These are phyloP conservation scores for Styela plicata DNA, from an alignment of 23 tunicate genomes.

Conservation along the genomic window DNA sequence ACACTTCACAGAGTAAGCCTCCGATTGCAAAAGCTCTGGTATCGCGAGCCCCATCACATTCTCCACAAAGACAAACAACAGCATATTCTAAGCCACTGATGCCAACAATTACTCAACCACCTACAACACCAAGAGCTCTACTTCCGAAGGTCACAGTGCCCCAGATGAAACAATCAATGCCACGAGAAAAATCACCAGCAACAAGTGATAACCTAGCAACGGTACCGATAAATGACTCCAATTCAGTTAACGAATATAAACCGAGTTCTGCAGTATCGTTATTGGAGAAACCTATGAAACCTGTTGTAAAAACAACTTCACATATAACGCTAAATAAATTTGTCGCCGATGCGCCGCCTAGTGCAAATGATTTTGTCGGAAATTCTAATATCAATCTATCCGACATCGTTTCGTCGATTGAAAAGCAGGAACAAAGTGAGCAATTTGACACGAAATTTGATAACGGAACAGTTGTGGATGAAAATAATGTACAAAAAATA, in stretches of 20 bases:
- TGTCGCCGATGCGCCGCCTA: background rate
- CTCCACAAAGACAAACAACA: constrained; percentile 11
- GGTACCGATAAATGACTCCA: background rate
- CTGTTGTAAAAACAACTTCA: background rate
- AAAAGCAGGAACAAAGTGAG: background rate
- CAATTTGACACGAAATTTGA: background rate
- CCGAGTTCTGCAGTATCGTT: constrained; percentile 29
- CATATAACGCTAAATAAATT: background rate
- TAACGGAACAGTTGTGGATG: no score
- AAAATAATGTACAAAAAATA: no score
- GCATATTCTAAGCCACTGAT: background rate
- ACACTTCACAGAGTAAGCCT: background rate
- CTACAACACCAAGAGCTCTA: background rate
- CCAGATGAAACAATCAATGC: background rate
- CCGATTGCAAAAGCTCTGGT: background rate
- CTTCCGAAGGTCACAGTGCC: background rate
- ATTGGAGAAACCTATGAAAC: constrained; percentile 27
- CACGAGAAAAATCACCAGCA: background rate
- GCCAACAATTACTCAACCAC: background rate
- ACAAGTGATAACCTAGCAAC: background rate
- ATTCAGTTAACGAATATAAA: background rate
- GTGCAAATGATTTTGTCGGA: background rate
- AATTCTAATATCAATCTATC: background rate
- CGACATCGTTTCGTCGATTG: background rate
- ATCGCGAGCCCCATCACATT: background rate